Conservation (phyloP, 2,888 invertebrate genomes). For the Apamea epomidion region DNA sequence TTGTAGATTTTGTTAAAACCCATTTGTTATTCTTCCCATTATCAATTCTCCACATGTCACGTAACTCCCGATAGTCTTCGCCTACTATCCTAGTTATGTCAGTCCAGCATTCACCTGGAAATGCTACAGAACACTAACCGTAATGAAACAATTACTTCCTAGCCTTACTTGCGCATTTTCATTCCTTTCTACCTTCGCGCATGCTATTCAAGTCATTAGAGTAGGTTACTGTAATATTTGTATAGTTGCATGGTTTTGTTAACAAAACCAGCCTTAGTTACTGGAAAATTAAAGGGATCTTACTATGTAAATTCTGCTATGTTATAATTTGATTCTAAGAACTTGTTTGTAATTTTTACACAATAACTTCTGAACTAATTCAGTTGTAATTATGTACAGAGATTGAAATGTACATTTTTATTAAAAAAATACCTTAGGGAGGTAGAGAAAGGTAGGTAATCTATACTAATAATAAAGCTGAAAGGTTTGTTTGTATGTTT, state of each 20-base stretch:
- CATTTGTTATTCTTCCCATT: neutral
- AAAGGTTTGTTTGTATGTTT: too few species aligned
- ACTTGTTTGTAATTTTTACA: neutral
- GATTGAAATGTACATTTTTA: neutral
- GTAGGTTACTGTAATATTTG: constrained; percentile 33
- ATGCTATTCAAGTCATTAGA: constrained; percentile 38
- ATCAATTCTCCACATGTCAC: constrained; percentile 30
- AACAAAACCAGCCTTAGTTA: neutral
- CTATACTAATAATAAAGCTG: too few species aligned
- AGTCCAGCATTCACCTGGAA: constrained; percentile 63
- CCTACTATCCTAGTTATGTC: constrained; percentile 46
- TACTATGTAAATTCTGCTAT: neutral
- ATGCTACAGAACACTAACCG: constrained; percentile 47
- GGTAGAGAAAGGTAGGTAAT: too few species aligned
- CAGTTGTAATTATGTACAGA: neutral
- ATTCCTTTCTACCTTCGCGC: constrained; percentile 63
- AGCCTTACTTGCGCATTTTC: constrained; percentile 56
- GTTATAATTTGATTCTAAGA: neutral
- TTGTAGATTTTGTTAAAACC: neutral
- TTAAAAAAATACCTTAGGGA: neutral
- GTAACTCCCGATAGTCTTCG: constrained; percentile 23
- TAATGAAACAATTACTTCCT: constrained; percentile 63
- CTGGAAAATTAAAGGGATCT: neutral
- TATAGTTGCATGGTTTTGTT: neutral
- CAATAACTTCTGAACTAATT: neutral